Base-by-base conservation (phyloP, 2,888 invertebrate species). In the Loripinus fragilis region DNA sequence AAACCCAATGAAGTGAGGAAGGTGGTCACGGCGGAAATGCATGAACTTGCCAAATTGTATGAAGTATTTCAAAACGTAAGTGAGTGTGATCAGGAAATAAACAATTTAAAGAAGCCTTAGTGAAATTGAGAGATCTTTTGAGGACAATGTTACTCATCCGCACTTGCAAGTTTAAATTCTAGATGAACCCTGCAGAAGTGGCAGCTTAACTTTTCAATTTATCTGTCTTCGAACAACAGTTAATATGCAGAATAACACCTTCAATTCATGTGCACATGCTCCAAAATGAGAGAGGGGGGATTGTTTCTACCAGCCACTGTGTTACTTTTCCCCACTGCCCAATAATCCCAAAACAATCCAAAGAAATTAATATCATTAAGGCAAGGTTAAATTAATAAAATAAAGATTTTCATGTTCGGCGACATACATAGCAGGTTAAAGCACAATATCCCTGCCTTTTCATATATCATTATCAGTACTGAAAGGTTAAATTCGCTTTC, bases 291-390 rank as follows among this genome's bases (percentile, higher is more conserved):
- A n/a, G n/a, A n/a, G 85, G 28, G 28, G 80, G 80, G 7, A 76
- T 83, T n/a, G 82, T 70, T 35, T 64, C 85, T 10, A 80, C 60
- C 74, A 77, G 82, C 17, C 82, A 83, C 38, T 85, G 80, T 73
- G 75, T 78, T 23, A 73, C 83, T 1, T 83, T 80, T 71, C 83
- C 83, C 5, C 78, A 83, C 83, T 20, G 80, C 78, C 0, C 48
- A 67, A 64, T 74, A 0, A 45, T 64, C 23, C 69, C 38, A 71
- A 60, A 42, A 52, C 38, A 75, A 20, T 74, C 80, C 28, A 20
- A 80, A 20, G 77, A 77, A 75, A 74, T 78, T 30, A 52, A 76
- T 71, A 64, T 81, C 33, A 65, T 81, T 25, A 70, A 65, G 64
- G 50, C 69, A 41, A 77, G 84, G 0, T 74, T 68, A 75, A 80